Base-by-base conservation (phyloP, 2,888 invertebrate species). In the Lomographa bimaculata region DNA sequence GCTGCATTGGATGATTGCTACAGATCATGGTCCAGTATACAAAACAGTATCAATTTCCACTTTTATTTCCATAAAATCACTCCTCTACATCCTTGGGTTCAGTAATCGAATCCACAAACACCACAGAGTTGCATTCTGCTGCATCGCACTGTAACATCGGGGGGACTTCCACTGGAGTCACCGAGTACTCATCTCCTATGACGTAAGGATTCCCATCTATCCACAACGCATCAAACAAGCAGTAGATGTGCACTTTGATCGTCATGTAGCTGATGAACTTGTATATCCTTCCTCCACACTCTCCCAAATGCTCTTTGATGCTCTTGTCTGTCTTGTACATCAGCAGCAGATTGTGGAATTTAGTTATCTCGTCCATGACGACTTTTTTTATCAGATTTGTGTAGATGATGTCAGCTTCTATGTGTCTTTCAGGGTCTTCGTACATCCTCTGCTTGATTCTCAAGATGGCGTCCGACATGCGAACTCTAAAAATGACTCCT, bases 211-310 rank as follows among this genome's bases (percentile, higher is more conserved):
- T 87, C 0, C 89, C 89, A 42, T 89, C 89, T 0, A 89, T 86
- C 89, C 89, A 89, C 1, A 89, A 40, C 0, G 89, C 79, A 9
- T 89, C 89, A 7, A 89, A 89, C 2, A 89, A 41, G 26, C 89
- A 89, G 10, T 89, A 89, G 0, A 89, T 87, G 50, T 89, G 87
- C 0, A 89, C 87, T 46, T 85, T 87, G 0, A 87, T 86, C 0
- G 84, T 84, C 87, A 87, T 87, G 5, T 87, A 89, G 19, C 84
- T 86, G 0, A 89, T 87, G 4, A 89, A 89, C 20, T 89, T 89
- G 41, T 87, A 89, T 0, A 89, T 87, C 1, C 89, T 60, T 0
- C 87, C 87, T 0, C 89, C 89, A 11, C 89, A 89, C 21, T 87
- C 87, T 0, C 87, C 87, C 8, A 87, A 57, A 64, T 89, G 89